Conservation (phyloP, 2,888 invertebrate species). For the Dicyrtomina minuta region DNA sequence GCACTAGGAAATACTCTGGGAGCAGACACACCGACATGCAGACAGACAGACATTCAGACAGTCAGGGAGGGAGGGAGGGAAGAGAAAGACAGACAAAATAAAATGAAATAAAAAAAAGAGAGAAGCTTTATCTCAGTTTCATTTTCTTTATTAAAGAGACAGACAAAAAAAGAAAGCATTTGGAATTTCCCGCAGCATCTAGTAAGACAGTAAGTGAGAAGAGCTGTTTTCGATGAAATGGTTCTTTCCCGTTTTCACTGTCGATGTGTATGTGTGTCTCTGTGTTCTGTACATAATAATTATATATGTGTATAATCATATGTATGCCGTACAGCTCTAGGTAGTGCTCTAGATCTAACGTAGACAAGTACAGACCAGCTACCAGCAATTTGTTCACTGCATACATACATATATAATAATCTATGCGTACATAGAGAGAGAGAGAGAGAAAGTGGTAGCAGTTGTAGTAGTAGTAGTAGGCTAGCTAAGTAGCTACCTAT, state of each 20-base stretch:
- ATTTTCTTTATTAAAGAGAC: constrained; percentile 19
- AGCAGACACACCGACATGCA: no score
- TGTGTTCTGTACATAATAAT: not conserved
- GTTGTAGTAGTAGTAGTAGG: no score
- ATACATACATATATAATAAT: no score
- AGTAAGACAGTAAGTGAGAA: constrained; percentile 11
- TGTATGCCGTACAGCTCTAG: not conserved
- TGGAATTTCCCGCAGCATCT: not conserved
- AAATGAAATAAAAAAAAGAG: not conserved
- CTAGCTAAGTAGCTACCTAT: no score
- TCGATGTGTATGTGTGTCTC: not conserved
- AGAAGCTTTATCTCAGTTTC: constrained; percentile 7
- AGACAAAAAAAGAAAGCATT: not conserved
- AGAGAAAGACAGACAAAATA: not conserved
- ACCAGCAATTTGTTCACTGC: no score
- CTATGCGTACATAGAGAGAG: no score
- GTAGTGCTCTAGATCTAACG: not conserved
- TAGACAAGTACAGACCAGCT: no score
- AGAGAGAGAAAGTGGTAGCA: no score
- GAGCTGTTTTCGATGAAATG: constrained; percentile 12
- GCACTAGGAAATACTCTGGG: no score
- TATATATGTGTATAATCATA: not conserved
- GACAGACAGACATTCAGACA: not conserved
- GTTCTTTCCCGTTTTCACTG: constrained; percentile 6
- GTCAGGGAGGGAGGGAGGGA: not conserved